Conservation (phyloP, 1,140 invertebrate genomes). For the Drosophila kurseongensis region DNA sequence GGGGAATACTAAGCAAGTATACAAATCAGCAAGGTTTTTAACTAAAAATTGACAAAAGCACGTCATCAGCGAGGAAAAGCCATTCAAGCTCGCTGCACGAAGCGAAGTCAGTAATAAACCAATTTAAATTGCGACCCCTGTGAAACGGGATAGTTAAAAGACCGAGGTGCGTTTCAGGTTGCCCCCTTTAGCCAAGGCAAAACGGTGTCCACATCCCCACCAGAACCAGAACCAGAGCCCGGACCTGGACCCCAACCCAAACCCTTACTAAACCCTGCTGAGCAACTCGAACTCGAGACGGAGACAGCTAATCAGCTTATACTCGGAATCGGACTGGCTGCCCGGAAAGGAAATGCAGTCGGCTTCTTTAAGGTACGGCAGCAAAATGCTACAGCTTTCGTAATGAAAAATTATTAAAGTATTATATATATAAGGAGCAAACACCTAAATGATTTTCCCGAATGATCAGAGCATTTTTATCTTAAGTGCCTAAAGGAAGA, state of each 20-base stretch:
- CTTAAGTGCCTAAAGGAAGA: no score
- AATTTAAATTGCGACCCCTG: constrained; percentile 25
- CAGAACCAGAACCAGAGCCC: no score
- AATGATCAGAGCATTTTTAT: no score
- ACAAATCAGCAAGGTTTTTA: background rate
- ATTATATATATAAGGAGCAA: no score
- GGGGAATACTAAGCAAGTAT: background rate
- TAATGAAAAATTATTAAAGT: no score
- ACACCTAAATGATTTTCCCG: no score
- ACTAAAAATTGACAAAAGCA: constrained; percentile 21
- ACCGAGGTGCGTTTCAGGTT: constrained; percentile 25
- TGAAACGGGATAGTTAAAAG: constrained; percentile 19
- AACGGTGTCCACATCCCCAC: background rate
- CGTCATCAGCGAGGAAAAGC: background rate
- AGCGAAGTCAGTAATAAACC: constrained; percentile 26
- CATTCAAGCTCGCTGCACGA: background rate
- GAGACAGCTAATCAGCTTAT: constrained; percentile 41
- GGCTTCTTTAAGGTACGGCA: background rate
- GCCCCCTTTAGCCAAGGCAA: constrained; percentile 14
- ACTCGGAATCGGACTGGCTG: constrained; percentile 4
- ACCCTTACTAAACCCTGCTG: background rate
- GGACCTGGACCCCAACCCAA: no score
- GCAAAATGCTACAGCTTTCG: background rate
- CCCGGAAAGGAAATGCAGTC: constrained; percentile 7
- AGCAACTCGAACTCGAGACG: background rate